These are phyloP conservation scores for Grammomys surdaster DNA, from an alignment of 2,113 vertebrate species.

Conservation along the genomic window DNA sequence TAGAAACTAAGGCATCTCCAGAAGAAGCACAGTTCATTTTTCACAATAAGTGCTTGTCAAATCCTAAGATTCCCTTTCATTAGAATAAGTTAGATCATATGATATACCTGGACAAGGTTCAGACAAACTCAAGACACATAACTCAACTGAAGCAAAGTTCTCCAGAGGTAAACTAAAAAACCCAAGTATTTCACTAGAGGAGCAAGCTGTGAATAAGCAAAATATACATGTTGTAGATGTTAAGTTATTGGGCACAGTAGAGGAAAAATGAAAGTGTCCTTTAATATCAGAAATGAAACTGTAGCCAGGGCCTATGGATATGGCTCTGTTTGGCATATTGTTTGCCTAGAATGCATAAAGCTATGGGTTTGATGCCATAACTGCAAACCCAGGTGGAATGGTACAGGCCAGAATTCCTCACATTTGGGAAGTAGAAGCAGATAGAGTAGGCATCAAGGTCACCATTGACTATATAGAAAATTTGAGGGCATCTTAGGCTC, in stretches of 20 bases:
- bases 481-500: too few species aligned
- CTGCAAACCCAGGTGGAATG: background rate
- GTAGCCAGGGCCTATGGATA: background rate
- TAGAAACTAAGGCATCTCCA: background rate
- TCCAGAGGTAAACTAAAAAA: background rate
- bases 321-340: too few species aligned
- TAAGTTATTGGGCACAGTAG: rapidly evolving
- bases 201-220: background rate
- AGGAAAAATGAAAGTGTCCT: background rate
- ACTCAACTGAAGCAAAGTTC: background rate
- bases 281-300: background rate
- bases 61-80: background rate
- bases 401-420: background rate
- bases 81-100: background rate
- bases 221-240: background rate
- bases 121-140: background rate
- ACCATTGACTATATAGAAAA: background rate
- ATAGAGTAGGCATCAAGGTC: background rate
- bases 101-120: background rate
- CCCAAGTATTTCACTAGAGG: background rate
- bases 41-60: background rate
- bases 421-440: background rate
- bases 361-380: background rate
- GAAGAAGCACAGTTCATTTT: background rate
- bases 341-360: background rate